Conservation (phyloP, 2,888 invertebrate genomes). For the Agrochola lota region DNA sequence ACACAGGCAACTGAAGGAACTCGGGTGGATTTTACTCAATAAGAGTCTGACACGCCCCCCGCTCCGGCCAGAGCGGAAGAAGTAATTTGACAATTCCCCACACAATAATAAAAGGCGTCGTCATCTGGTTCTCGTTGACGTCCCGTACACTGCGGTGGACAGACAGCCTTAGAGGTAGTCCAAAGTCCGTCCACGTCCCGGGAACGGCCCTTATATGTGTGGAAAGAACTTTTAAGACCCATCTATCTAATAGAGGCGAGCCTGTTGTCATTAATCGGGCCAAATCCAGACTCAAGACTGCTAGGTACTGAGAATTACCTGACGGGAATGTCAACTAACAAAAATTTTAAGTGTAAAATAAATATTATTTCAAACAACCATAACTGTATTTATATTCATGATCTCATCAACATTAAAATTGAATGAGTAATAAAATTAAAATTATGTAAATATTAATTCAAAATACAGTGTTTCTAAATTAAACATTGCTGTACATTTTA, state of each 20-base stretch:
- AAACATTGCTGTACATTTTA: neutral
- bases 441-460: slow-evolving; percentile 32
- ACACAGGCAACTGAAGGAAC: too few species aligned
- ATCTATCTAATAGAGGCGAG: too few species aligned
- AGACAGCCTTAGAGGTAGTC: too few species aligned
- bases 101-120: too few species aligned
- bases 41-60: too few species aligned
- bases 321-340: neutral
- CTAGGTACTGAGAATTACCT: neutral
- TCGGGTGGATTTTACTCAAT: too few species aligned
- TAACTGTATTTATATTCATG: slow-evolving; percentile 20
- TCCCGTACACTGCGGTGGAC: too few species aligned
- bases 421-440: slow-evolving; percentile 39
- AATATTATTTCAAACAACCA: neutral
- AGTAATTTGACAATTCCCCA: too few species aligned
- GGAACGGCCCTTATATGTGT: neutral
- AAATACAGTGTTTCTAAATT: slow-evolving; percentile 9
- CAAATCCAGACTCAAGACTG: neutral
- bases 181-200: neutral
- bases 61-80: too few species aligned
- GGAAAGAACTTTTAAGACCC: neutral
- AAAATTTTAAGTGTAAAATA: neutral
- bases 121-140: too few species aligned
- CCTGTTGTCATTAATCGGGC: neutral
- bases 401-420: slow-evolving; percentile 6